Percentiles rank a stretch among this genome's conserved stretches.
Evolutionary conservation across 2,888 invertebrate species (phyloP).

Genomic region (Epinotia ramella): DNA sequence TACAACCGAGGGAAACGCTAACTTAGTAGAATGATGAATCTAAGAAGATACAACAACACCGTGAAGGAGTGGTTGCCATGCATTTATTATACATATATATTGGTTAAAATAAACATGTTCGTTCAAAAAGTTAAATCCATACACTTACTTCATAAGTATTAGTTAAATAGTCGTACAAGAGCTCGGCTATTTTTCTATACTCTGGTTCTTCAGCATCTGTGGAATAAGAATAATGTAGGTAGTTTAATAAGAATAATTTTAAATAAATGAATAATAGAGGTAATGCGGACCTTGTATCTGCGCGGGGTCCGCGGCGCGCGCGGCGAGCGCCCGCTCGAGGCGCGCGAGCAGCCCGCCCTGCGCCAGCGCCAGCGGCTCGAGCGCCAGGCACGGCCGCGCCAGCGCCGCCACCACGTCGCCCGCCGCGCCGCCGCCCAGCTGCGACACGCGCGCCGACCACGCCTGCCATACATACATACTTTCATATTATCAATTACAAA

Average conservation of each 20-base stretch:
- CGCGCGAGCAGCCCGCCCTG: slow-evolving; percentile 90
- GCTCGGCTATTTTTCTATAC: slow-evolving; percentile 74
- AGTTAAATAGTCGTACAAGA: slow-evolving; percentile 71
- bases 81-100: no score
- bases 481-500: no score
- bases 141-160: slow-evolving; percentile 75
- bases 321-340: slow-evolving; percentile 89
- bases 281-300: background rate
- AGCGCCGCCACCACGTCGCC: slow-evolving; percentile 67
- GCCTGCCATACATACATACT: slow-evolving; percentile 56
- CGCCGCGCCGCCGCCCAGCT: slow-evolving; percentile 52
- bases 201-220: slow-evolving; percentile 76
- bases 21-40: no score
- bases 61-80: no score
- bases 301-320: slow-evolving; percentile 5
- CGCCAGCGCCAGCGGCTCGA: slow-evolving; percentile 93
- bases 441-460: slow-evolving; percentile 71
- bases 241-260: background rate
- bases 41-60: no score
- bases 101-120: no score
- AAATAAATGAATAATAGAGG: background rate
- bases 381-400: slow-evolving; percentile 85
- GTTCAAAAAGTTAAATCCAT: background rate
- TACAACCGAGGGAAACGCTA: no score
- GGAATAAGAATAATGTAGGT: slow-evolving; percentile 38